Conservation (phyloP, 2,888 invertebrate species). For the Ectropis crepuscularia region DNA sequence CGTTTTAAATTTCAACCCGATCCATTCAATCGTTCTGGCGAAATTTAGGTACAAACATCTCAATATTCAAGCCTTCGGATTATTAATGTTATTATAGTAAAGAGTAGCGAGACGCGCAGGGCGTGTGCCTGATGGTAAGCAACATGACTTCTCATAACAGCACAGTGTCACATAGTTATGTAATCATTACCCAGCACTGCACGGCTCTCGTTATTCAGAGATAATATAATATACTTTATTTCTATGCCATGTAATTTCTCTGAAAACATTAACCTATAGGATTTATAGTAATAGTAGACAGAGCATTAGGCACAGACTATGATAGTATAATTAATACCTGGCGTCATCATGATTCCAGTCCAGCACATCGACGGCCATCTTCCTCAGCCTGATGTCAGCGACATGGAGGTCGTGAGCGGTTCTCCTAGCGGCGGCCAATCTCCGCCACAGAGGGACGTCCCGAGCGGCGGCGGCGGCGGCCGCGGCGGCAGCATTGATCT, state of each 20-base stretch:
- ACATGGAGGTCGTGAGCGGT: constrained; percentile 94
- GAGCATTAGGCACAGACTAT: not conserved
- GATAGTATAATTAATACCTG: constrained; percentile 73
- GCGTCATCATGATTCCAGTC: constrained; percentile 98
- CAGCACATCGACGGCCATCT: constrained; percentile 96
- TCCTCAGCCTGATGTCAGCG: constrained; percentile 94
- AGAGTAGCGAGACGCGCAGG: too few relatives aligned
- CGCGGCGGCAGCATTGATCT: constrained; percentile 97
- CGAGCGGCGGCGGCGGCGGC: constrained; percentile 95
- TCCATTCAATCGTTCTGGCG: too few relatives aligned
- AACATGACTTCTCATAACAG: too few relatives aligned
- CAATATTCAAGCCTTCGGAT: too few relatives aligned
- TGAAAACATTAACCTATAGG: not conserved
- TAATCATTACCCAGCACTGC: too few relatives aligned
- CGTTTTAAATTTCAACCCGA: too few relatives aligned
- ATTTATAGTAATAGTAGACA: not conserved
- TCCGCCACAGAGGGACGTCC: constrained; percentile 94
- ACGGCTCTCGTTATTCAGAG: too few relatives aligned
- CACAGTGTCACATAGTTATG: too few relatives aligned
- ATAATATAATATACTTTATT: too few relatives aligned
- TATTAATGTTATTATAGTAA: too few relatives aligned
- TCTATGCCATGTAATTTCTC: not conserved
- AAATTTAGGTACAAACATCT: too few relatives aligned
- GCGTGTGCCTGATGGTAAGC: too few relatives aligned
- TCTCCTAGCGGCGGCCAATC: constrained; percentile 91